Conservation (phyloP, 2,888 invertebrate genomes). For the Gymnocheta viridis region DNA sequence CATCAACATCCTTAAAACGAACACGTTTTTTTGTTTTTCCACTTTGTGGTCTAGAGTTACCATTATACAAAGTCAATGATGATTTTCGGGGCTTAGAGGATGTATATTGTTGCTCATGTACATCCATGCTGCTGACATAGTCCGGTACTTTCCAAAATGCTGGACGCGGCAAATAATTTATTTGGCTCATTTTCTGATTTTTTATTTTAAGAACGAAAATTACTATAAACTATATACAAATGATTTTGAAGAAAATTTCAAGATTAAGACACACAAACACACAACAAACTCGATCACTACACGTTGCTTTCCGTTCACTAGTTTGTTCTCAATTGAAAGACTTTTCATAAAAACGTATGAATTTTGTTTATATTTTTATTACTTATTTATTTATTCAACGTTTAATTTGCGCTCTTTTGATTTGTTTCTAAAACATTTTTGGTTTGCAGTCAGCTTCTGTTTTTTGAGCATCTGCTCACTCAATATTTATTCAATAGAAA, state of each 20-base stretch:
- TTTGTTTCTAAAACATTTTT: conserved; percentile 33
- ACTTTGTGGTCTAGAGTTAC: conserved; percentile 60
- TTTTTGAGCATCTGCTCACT: conserved; percentile 32
- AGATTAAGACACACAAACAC: conserved; percentile 29
- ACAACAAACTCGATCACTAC: conserved; percentile 34
- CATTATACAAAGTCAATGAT: conserved; percentile 34
- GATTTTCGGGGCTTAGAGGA: conserved; percentile 36
- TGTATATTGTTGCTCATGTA: conserved; percentile 60
- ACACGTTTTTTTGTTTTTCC: conserved; percentile 81
- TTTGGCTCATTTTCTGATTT: conserved; percentile 62
- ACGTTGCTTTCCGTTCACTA: conserved; percentile 70
- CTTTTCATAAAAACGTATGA: conserved; percentile 62
- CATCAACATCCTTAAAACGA: conserved; percentile 79
- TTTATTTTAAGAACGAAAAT: conserved; percentile 13
- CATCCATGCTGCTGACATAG: conserved; percentile 42
- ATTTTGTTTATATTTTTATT: conserved; percentile 66
- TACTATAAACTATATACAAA: conserved; percentile 28
- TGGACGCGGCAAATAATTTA: conserved; percentile 75
- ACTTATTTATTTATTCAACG: conserved; percentile 53
- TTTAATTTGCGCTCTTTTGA: conserved; percentile 51
- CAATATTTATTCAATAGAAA: background rate
- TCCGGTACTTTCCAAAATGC: conserved; percentile 78
- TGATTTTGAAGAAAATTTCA: conserved; percentile 41
- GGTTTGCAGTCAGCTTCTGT: conserved; percentile 17
- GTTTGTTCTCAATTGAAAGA: conserved; percentile 67